Percentiles rank a stretch among this genome's conserved stretches.
These are phyloP conservation scores for Leucophenga varia DNA, from an alignment of 1,140 invertebrate species.

Conservation along the genomic window DNA sequence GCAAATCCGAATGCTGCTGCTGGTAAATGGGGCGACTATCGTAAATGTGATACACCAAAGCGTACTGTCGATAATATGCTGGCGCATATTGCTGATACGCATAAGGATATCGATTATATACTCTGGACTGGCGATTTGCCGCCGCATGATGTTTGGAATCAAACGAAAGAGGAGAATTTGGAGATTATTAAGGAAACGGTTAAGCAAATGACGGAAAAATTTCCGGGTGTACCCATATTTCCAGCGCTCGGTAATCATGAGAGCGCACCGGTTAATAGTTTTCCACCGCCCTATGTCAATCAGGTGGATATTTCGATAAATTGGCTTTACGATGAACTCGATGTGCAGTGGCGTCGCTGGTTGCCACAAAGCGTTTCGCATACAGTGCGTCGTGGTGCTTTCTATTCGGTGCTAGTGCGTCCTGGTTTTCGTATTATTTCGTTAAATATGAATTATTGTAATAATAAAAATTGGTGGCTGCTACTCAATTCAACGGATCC, in stretches of 20 bases:
- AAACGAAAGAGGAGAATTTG: slow-evolving; percentile 86
- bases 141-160: slow-evolving; percentile 97
- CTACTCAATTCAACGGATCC: slow-evolving; percentile 95
- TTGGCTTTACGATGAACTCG: slow-evolving; percentile 92
- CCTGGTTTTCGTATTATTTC: slow-evolving; percentile 88
- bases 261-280: slow-evolving; percentile 93
- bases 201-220: slow-evolving; percentile 79
- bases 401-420: slow-evolving; percentile 86
- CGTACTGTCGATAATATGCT: slow-evolving; percentile 90
- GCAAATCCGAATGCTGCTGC: slow-evolving; percentile 72
- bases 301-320: slow-evolving; percentile 78
- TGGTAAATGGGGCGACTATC: slow-evolving; percentile 91
- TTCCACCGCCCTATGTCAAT: slow-evolving; percentile 86
- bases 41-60: slow-evolving; percentile 89
- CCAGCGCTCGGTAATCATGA: slow-evolving; percentile 96
- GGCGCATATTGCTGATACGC: slow-evolving; percentile 80
- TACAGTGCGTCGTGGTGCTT: slow-evolving; percentile 83
- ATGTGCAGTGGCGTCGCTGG: slow-evolving; percentile 82
- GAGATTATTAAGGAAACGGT: slow-evolving; percentile 84
- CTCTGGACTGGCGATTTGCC: slow-evolving; percentile 98
- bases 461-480: slow-evolving; percentile 97
- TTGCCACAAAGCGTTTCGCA: slow-evolving; percentile 79
- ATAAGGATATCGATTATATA: slow-evolving; percentile 93
- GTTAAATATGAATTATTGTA: slow-evolving; percentile 93
- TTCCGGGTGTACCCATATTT: slow-evolving; percentile 89